A percentile compares a stretch with the other conserved stretches of the same genome.
These are phyloP conservation scores for Lycaon pictus DNA, from an alignment of 2,113 vertebrate species.

Conservation along the genomic window DNA sequence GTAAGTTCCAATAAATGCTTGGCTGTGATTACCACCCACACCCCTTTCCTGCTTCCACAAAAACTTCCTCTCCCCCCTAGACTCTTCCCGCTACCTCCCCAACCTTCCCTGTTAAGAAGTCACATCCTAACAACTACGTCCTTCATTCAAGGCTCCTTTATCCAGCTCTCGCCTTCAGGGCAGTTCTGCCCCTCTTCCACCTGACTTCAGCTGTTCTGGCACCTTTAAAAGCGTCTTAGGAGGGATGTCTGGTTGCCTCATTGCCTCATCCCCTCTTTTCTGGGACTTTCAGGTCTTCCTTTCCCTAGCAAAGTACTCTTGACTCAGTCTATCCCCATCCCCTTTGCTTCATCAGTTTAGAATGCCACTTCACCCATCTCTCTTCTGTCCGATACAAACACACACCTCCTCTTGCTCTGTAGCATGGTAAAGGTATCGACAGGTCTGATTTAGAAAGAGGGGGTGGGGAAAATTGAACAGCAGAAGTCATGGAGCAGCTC, in stretches of 20 bases:
- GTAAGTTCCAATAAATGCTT: slow-evolving; percentile 51
- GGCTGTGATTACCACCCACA: not conserved
- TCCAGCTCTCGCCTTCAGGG: not conserved
- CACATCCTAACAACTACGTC: not conserved
- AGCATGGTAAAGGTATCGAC: slow-evolving; percentile 1
- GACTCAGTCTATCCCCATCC: not conserved
- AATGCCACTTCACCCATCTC: not conserved
- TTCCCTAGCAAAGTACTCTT: not conserved
- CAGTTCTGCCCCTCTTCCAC: not conserved
- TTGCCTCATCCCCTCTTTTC: not conserved
- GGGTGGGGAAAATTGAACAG: slow-evolving; percentile 69
- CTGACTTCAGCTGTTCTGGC: not conserved
- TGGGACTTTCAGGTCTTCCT: not conserved
- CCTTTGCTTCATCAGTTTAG: not conserved
- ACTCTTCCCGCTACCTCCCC: not conserved
- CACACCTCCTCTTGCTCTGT: not conserved
- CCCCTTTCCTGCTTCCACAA: slow-evolving; percentile 55
- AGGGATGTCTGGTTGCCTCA: not conserved
- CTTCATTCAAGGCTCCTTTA: not conserved
- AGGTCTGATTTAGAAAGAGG: slow-evolving; percentile 67
- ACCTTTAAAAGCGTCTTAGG: not conserved
- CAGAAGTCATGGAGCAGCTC: slow-evolving; percentile 20
- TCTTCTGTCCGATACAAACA: not conserved
- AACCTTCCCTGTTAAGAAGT: not conserved
- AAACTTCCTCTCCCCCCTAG: not conserved